Conservation (phyloP, 2,888 invertebrate genomes). For the Tetranychus piercei region DNA sequence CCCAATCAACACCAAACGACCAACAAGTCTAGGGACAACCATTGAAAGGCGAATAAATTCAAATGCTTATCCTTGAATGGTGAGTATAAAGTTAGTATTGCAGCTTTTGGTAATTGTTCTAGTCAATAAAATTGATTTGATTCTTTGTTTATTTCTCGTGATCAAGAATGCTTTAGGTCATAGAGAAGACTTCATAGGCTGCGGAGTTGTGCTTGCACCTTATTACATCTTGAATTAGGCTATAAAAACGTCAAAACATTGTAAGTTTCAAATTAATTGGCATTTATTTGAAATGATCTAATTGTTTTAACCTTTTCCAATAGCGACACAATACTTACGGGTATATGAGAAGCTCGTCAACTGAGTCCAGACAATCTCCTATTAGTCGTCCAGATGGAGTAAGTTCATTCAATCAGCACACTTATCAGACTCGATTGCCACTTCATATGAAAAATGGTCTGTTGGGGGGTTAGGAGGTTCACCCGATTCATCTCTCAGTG, state of each 20-base stretch:
- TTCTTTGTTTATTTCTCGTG: background rate
- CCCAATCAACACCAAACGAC: background rate
- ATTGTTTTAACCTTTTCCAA: too few relatives aligned
- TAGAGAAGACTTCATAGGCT: constrained; percentile 10
- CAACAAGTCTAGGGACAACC: background rate
- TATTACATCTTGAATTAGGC: constrained; percentile 14
- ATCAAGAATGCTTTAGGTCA: constrained; percentile 6
- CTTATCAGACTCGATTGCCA: constrained; percentile 29
- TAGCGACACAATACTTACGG: constrained; percentile 88
- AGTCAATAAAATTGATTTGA: too few relatives aligned
- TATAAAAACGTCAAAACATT: constrained; percentile 3
- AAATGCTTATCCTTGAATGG: constrained; percentile 16
- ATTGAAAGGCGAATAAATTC: background rate
- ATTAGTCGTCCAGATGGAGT: constrained; percentile 61
- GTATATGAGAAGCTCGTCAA: constrained; percentile 57
- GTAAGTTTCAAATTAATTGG: background rate
- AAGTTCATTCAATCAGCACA: constrained; percentile 42
- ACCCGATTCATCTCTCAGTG: constrained; percentile 43
- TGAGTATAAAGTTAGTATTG: background rate
- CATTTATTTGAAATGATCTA: too few relatives aligned
- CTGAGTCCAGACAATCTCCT: constrained; percentile 49
- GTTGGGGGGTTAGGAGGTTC: constrained; percentile 40
- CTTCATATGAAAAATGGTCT: constrained; percentile 92
- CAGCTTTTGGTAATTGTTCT: too few relatives aligned
- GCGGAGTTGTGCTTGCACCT: constrained; percentile 12